Evolutionary conservation across 37 sponge, comb jelly and placozoan genomes (phyloP), one percentile per base, ranked within the genome.

Genomic region (Eunapius fragilis): DNA sequence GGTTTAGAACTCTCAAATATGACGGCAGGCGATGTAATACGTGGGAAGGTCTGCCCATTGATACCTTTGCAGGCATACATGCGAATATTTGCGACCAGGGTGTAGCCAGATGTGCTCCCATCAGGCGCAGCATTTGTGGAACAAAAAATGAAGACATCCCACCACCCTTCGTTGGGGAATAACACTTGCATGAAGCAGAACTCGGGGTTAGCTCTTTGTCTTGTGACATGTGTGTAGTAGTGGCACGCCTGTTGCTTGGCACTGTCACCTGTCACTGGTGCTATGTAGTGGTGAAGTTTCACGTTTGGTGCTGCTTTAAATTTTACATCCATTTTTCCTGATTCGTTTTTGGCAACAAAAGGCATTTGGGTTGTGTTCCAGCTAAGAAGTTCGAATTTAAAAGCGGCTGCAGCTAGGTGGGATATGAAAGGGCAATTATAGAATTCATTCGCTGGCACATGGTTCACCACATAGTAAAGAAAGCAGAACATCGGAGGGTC

Each of bases 161-260:
- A 84, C 49, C 75, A 67, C 19, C 85, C 85, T 76, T 76, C 35
- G 11, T 24, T 5, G 6, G 85, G 85, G n/a, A 84, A 84, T 14
- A 84, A 0, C 23, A 75, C 85, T 28, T 75, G 27, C 24, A 84
- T 76, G 50, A 67, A 49, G 26, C 49, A 58, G 2, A 49, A 35
- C 28, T 26, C 3, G 0, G 85, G 27, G 28, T 47, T 22, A 75
- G 35, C 22, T 5, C 22, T 75, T 7, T 76, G 23, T 34, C 47
- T 38, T 0, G 41, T 17, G 13, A 78, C 25, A 28, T n/a, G 24
- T n/a, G 78, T 38, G 22, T 38, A 47, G 78, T 78, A 78, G 25
- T 38, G 25, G 76, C 58, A 31, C 14, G 72, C 31, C 37, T 76
- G 37, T 41, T 23, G 27, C 5, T 10, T 4, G 27, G 31, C 35